Percentiles rank a stretch among this genome's conserved stretches.
phyloP scores from a whole-genome alignment of 2,113 vertebrate species.

The Nothobranchius furzeri region DNA sequence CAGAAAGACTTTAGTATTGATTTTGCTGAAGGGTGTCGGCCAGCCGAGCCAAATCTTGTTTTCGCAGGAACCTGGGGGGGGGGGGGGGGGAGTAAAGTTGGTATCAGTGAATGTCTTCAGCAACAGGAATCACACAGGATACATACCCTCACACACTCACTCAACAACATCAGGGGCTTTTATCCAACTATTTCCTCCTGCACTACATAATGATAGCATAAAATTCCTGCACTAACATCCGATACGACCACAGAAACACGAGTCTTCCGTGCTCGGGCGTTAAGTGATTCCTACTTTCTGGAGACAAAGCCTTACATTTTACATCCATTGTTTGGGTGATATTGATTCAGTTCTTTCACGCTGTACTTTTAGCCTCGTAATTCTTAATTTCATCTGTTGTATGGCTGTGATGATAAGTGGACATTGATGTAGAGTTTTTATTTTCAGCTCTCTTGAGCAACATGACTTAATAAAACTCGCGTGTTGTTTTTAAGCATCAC shows the following conservation, averaged over 20 bases:
- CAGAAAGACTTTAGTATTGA: conserved; percentile 86
- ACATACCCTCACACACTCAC: conserved; percentile 48
- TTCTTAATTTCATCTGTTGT: conserved; percentile 12
- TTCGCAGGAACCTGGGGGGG: conserved; percentile 66
- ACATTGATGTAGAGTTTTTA: conserved; percentile 2
- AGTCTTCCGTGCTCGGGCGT: conserved; percentile 50
- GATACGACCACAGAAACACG: conserved; percentile 54
- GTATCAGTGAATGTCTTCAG: conserved; percentile 51
- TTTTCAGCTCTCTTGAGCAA: conserved; percentile 3
- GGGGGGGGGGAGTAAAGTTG: conserved; percentile 36
- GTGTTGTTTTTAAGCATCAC: neutral
- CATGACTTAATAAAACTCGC: neutral
- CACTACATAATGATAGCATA: conserved; percentile 64
- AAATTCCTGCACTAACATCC: conserved; percentile 65
- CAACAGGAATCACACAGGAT: conserved; percentile 62
- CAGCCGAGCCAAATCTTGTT: conserved; percentile 68
- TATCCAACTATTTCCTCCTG: conserved; percentile 69
- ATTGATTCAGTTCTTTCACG: conserved; percentile 51
- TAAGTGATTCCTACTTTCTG: conserved; percentile 67
- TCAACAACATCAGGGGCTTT: conserved; percentile 73
- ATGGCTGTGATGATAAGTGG: conserved; percentile 8
- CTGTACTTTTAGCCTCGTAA: conserved; percentile 20
- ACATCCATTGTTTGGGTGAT: conserved; percentile 44
- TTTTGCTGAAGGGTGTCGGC: conserved; percentile 79
- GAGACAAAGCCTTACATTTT: conserved; percentile 53